Evolutionary conservation across 1,140 invertebrate genomes (phyloP), one percentile per base, ranked within the genome.

Genomic region (Papilio aristodemus): DNA sequence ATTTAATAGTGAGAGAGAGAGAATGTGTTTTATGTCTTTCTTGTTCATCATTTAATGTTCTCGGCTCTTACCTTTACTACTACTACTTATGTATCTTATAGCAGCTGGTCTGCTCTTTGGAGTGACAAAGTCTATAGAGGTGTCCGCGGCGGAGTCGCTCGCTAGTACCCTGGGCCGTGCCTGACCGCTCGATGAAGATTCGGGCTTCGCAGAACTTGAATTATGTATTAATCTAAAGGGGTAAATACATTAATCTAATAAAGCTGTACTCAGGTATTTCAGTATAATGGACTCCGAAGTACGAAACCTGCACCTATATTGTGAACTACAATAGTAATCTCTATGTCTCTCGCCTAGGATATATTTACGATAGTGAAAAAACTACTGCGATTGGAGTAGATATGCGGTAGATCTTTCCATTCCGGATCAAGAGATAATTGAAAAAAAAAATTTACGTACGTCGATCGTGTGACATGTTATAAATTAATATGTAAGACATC

Each of bases 41-140:
- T 7, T 27, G 11, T 27, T 9, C 19, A 32, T 14, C 36, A 25
- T 32, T 46, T 19, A 4, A 58, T 43, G 25, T 39, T 6, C n/a
- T n/a, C n/a, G 11, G 14, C 6, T 38, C 60, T 54, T 70, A 86
- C 87, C 89, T 80, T 84, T 79, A 67, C 87, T 89, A 38, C 89
- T 91, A 67, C 87, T 89, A 67, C 87, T 89, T 11, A 91, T 91
- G 57, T 91, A 91, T 79, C 83, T 76, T 13, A 88, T 71, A 38
- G 85, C 79, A n/a, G 72, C 76, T 0, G 86, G 87, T 54, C 80
- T 78, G 27, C 86, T 85, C 36, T 70, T 84, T 2, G 85, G 86
- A 0, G 87, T 91, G 25, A 67, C 72, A 22, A 89, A 73, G 1
- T 83, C 80, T 17, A 73, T 57, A 0, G 80, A 82, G 1, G 80